A percentile compares a stretch with the other conserved stretches of the same genome.
phyloP scores from a whole-genome alignment of 1,140 invertebrate species.

The Antheraea mylitta region DNA sequence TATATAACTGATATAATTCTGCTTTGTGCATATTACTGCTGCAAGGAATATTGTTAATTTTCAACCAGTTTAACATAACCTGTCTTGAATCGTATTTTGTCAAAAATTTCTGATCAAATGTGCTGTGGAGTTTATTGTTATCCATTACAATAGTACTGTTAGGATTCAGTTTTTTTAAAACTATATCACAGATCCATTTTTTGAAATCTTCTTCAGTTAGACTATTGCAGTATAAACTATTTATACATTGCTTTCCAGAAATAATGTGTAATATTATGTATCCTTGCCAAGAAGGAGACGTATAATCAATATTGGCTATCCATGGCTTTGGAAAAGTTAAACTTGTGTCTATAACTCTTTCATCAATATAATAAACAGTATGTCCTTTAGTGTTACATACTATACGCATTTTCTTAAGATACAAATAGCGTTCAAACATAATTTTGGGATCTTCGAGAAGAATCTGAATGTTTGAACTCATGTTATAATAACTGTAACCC shows the following conservation, averaged over 20 bases:
- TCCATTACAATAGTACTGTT: conserved; percentile 41
- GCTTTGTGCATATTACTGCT: conserved; percentile 35
- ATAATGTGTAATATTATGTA: neutral
- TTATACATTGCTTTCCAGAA: conserved; percentile 1
- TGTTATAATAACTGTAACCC: conserved; percentile 27
- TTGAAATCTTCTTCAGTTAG: conserved; percentile 21
- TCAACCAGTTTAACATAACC: conserved; percentile 42
- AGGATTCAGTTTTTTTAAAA: conserved; percentile 28
- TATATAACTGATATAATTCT: conserved; percentile 42
- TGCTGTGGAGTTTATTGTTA: conserved; percentile 16
- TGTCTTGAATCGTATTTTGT: conserved; percentile 39
- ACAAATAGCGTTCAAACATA: conserved; percentile 40
- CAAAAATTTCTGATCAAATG: conserved; percentile 29
- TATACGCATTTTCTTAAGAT: conserved; percentile 33
- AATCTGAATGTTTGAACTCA: conserved; percentile 6
- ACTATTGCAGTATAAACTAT: conserved; percentile 25
- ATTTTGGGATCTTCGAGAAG: conserved; percentile 42
- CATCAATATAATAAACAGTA: conserved; percentile 42
- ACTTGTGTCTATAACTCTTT: conserved; percentile 33
- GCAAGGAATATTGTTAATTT: conserved; percentile 37
- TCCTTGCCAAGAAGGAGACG: neutral
- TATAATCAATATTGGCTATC: conserved; percentile 15
- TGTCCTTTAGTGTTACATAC: conserved; percentile 19
- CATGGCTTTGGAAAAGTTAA: conserved; percentile 23
- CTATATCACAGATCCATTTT: conserved; percentile 44